Evolutionary conservation across 1,140 invertebrate species (phyloP).

Genomic region (Drosophila oshimai): DNA sequence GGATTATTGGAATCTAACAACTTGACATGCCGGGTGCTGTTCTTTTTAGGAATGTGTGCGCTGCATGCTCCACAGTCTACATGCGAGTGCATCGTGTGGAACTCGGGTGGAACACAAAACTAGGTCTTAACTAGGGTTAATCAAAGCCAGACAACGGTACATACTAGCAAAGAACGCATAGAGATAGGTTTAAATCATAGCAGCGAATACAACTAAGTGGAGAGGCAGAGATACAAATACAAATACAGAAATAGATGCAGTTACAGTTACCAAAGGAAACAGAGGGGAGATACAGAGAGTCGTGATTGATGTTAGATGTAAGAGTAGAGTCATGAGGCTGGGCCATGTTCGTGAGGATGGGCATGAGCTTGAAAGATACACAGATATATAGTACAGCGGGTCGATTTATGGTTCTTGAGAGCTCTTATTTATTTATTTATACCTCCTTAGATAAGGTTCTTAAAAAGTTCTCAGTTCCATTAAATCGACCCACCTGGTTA

Average conservation of each 20-base stretch:
- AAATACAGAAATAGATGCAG: slow-evolving; percentile 37
- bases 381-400: slow-evolving; percentile 6
- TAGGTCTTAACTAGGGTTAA: slow-evolving; percentile 18
- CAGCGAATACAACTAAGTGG: slow-evolving; percentile 57
- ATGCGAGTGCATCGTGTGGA: slow-evolving; percentile 37
- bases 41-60: slow-evolving; percentile 49
- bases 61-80: slow-evolving; percentile 66
- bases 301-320: slow-evolving; percentile 25
- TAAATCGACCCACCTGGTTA: slow-evolving; percentile 8
- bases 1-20: slow-evolving; percentile 10
- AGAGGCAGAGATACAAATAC: slow-evolving; percentile 33
- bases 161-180: slow-evolving; percentile 76
- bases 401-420: neutral
- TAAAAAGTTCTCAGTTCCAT: too few relatives aligned
- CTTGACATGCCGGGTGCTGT: slow-evolving; percentile 49
- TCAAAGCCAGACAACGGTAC: slow-evolving; percentile 64
- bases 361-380: slow-evolving; percentile 40
- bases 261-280: slow-evolving; percentile 38
- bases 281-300: slow-evolving; percentile 32
- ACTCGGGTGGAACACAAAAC: slow-evolving; percentile 21
- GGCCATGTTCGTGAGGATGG: slow-evolving; percentile 25
- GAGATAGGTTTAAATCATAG: slow-evolving; percentile 66
- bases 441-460: too few relatives aligned
- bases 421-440: neutral
- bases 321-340: slow-evolving; percentile 17